phyloP scores from a whole-genome alignment of 2,888 invertebrate genomes.

The Blera fallax region DNA sequence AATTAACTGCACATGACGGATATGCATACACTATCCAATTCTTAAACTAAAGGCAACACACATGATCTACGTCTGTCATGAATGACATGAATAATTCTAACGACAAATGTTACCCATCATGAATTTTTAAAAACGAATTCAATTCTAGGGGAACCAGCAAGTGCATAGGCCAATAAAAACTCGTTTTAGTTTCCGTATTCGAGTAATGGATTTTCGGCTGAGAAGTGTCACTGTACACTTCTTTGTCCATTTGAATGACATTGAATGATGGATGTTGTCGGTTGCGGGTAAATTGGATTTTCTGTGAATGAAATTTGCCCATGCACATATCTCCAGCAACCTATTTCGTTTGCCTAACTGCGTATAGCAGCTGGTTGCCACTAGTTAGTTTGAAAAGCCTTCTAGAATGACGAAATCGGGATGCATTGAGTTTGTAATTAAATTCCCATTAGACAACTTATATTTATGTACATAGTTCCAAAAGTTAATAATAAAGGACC shows the following conservation, averaged over 20 bases:
- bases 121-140: background rate
- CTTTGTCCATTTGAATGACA: constrained; percentile 44
- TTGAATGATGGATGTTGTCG: constrained; percentile 47
- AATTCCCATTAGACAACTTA: background rate
- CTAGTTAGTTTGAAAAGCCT: background rate
- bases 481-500: too few relatives aligned
- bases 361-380: background rate
- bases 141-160: background rate
- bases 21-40: background rate
- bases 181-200: background rate
- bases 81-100: background rate
- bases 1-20: background rate
- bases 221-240: constrained; percentile 24
- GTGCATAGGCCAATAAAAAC: background rate
- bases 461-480: background rate
- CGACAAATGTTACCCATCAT: background rate
- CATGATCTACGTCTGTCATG: background rate
- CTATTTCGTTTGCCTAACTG: background rate
- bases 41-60: background rate
- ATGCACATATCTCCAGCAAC: background rate
- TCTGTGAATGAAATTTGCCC: constrained; percentile 23
- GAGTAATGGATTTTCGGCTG: constrained; percentile 30
- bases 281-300: constrained; percentile 40
- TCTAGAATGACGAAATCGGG: background rate
- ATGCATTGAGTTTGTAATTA: background rate